Evolutionary conservation across 2,113 vertebrate species (phyloP), one percentile per base, ranked within the genome.

Genomic region (Grallaria varia): DNA sequence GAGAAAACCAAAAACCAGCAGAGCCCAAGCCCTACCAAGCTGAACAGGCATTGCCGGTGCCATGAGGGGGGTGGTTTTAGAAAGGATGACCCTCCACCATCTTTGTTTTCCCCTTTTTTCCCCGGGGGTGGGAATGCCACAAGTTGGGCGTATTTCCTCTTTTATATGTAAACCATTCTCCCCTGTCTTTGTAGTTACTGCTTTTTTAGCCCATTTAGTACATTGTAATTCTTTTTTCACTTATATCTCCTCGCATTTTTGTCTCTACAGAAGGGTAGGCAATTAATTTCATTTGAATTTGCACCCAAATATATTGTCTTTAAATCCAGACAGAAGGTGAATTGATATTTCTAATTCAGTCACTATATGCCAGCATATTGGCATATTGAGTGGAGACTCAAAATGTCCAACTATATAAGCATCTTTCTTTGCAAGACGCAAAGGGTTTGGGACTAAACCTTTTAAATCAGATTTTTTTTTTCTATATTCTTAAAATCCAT

Each of bases 391-490:
- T 56, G 33, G n/a, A 45, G n/a, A 73, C 64, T 80, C 89, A 69
- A 83, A 75, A 93, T 39, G 15, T 25, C 49, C 84, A 78, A 40
- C 30, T 66, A 56, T 66, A 56, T 50, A 75, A 86, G 35, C 42
- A 88, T 50, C 37, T 78, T 6, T 73, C 23, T 20, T 95, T 63
- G 66, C 18, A 85, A 74, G 47, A 77, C 62, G 12, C 49, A 91
- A 94, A 94, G 66, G 7, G 18, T 79, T 95, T 76, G 10, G 15
- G 55, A 95, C 90, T 87, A 67, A 92, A 66, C 60, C 44, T 95
- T 97, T 96, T 74, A 94, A 93, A 53, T 53, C 20, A 89, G 64
- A 78, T 95, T 92, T 94, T 93, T 95, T 93, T 96, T 87, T 95
- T 62, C 56, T 49, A 25, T 84, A 66, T 45, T 49, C 67, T 88